These are phyloP conservation scores for Craseonycteris thonglongyai DNA, from an alignment of 2,113 vertebrate species.

Conservation along the genomic window DNA sequence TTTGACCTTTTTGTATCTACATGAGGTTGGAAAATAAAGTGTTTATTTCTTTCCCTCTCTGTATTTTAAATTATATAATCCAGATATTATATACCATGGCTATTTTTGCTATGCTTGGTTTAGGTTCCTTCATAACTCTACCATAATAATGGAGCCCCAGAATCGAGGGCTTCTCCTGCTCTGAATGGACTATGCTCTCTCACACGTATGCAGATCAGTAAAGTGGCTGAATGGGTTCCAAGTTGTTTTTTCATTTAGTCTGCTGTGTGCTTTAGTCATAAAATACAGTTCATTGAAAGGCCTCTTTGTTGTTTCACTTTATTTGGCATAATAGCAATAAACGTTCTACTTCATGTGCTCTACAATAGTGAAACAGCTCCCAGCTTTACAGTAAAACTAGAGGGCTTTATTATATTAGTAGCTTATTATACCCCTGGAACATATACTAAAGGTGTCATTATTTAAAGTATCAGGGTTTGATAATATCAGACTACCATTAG, in stretches of 20 bases:
- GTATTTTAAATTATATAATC: neutral
- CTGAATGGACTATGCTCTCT: neutral
- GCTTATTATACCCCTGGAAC: slow-evolving; percentile 42
- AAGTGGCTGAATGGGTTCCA: slow-evolving; percentile 38
- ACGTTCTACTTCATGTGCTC: slow-evolving; percentile 63
- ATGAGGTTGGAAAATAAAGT: neutral
- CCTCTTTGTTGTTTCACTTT: slow-evolving; percentile 73
- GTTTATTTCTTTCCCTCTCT: neutral
- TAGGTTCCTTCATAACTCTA: neutral
- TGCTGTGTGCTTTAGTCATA: slow-evolving; percentile 56
- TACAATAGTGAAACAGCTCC: slow-evolving; percentile 64
- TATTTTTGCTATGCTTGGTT: neutral
- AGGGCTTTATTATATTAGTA: slow-evolving; percentile 57
- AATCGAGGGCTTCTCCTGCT: neutral
- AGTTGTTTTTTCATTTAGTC: slow-evolving; percentile 69
- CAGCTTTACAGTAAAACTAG: slow-evolving; percentile 67
- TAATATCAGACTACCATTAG: slow-evolving; percentile 35
- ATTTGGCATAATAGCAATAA: slow-evolving; percentile 74
- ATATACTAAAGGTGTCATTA: slow-evolving; percentile 50
- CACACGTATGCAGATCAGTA: neutral
- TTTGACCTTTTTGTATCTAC: neutral
- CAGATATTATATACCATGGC: neutral
- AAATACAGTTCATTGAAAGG: slow-evolving; percentile 72
- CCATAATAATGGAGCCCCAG: neutral
- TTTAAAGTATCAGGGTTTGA: slow-evolving; percentile 63